Conservation (phyloP, 1,140 invertebrate species). For the Maconellicoccus hirsutus region DNA sequence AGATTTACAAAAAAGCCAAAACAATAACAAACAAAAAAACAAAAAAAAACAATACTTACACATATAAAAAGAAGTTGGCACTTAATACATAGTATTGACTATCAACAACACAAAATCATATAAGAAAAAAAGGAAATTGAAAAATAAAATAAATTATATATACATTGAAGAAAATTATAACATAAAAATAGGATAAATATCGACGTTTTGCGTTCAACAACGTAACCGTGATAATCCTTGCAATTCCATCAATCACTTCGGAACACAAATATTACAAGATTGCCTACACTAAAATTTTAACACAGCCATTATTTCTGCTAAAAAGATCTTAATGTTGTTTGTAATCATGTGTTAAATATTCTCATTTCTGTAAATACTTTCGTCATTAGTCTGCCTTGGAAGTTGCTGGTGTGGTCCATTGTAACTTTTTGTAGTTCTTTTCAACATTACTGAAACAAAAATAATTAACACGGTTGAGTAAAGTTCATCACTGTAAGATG, state of each 20-base stretch:
- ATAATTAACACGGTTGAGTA: constrained; percentile 20
- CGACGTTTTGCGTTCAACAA: not conserved
- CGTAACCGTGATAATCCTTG: not conserved
- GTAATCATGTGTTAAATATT: not conserved
- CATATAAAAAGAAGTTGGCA: constrained; percentile 4
- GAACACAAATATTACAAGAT: not conserved
- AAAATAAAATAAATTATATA: not conserved
- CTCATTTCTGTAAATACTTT: not conserved
- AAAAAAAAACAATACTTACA: not conserved
- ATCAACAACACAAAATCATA: not conserved
- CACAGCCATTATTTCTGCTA: constrained; percentile 8
- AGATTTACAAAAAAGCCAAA: constrained; percentile 2
- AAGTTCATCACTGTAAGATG: not conserved
- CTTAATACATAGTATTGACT: not conserved
- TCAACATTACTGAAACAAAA: constrained; percentile 28
- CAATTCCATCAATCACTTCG: too few relatives aligned
- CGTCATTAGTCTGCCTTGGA: not conserved
- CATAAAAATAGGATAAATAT: not conserved
- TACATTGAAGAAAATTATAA: not conserved
- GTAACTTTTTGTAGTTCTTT: constrained; percentile 26
- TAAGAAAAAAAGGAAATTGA: not conserved
- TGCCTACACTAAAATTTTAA: not conserved
- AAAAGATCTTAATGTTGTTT: not conserved
- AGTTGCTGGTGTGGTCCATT: constrained; percentile 9
- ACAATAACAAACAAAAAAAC: not conserved